Conservation (phyloP, 1,140 invertebrate species). For the Paraescarpia echinospica region DNA sequence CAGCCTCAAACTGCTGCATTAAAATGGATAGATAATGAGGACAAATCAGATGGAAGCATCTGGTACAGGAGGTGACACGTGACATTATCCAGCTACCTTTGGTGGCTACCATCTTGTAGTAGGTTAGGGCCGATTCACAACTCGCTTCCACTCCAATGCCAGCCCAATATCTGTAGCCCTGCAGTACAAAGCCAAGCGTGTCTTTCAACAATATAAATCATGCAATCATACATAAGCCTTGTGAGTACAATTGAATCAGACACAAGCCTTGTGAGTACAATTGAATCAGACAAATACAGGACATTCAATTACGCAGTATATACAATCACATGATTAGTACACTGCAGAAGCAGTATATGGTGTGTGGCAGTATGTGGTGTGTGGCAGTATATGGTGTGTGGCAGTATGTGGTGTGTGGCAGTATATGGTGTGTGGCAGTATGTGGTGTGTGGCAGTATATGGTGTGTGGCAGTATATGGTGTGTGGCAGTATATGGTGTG, state of each 20-base stretch:
- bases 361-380: no score
- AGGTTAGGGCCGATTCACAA: conserved; percentile 84
- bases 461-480: no score
- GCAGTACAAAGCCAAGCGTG: conserved; percentile 35
- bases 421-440: no score
- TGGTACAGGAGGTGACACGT: neutral
- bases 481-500: no score
- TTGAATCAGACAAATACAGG: neutral
- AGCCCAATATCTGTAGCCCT: conserved; percentile 74
- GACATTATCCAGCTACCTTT: conserved; percentile 41
- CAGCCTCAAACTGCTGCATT: neutral
- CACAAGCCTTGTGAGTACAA: no score
- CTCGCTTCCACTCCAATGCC: conserved; percentile 82
- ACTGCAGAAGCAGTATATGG: no score
- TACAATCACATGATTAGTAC: neutral
- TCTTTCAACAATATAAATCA: conserved; percentile 19
- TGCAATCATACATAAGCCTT: neutral
- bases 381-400: no score
- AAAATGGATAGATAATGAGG: neutral
- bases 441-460: no score
- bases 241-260: no score
- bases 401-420: no score
- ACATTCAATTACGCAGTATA: neutral
- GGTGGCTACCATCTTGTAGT: conserved; percentile 83
- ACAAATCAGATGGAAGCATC: neutral